These are phyloP conservation scores for Acanthisitta chloris DNA, from an alignment of 2,113 vertebrate species.

Conservation along the genomic window DNA sequence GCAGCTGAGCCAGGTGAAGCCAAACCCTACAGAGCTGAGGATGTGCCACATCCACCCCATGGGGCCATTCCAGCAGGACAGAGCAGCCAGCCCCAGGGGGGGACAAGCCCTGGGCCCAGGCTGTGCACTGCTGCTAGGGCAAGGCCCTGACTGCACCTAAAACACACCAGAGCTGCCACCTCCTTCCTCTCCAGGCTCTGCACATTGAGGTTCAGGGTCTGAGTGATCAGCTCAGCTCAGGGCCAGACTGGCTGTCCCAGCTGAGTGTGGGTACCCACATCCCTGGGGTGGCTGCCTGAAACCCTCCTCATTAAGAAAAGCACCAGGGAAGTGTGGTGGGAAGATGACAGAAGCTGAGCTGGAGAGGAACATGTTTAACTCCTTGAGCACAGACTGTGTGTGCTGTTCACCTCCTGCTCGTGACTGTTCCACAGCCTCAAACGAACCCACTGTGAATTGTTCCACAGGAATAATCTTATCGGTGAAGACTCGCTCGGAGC, in stretches of 20 bases:
- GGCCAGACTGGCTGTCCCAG: not conserved
- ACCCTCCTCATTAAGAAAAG: conserved; percentile 11
- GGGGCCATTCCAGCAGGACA: accelerated
- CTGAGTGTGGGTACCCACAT: not conserved
- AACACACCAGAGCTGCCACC: not conserved
- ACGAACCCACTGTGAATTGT: not conserved
- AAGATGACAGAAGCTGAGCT: not conserved
- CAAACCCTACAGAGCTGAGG: not conserved
- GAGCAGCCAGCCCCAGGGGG: accelerated
- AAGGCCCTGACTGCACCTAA: not conserved
- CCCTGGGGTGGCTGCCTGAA: not conserved
- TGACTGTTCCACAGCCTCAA: not conserved
- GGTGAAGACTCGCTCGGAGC: conserved; percentile 86
- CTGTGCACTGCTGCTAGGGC: not conserved
- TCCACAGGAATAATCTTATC: conserved; percentile 88
- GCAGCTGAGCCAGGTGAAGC: not conserved
- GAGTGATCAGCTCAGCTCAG: conserved; percentile 10
- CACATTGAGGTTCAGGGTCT: not conserved
- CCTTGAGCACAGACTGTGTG: not conserved
- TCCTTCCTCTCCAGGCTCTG: not conserved
- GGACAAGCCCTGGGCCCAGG: not conserved
- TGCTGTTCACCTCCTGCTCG: not conserved
- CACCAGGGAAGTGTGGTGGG: not conserved
- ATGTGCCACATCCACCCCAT: no score
- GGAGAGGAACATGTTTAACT: not conserved